These are phyloP conservation scores for Trichonephila clavipes DNA, from an alignment of 1,140 invertebrate genomes.

Conservation along the genomic window DNA sequence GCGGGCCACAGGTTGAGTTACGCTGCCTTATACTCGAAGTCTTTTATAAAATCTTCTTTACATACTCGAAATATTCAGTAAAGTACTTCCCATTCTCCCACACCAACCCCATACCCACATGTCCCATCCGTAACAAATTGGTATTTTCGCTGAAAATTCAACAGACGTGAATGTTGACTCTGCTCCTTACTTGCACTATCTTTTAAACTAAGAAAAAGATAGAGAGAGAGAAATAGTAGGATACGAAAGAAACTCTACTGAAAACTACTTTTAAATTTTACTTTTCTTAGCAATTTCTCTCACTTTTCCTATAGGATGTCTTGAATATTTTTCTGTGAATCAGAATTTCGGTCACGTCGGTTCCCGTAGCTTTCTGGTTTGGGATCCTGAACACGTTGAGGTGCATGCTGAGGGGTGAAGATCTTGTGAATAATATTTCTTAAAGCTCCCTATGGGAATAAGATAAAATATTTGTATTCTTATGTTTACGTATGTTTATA, in stretches of 20 bases:
- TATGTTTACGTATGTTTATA: not conserved
- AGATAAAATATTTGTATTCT: not conserved
- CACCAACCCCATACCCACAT: not conserved
- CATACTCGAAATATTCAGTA: not conserved
- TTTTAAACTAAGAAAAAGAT: not conserved
- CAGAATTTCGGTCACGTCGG: not conserved
- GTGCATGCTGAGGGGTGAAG: not conserved
- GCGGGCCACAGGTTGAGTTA: too few species aligned
- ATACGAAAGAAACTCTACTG: not conserved
- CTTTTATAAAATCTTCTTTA: not conserved
- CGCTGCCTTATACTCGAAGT: not conserved
- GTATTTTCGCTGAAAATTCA: not conserved
- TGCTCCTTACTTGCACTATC: not conserved
- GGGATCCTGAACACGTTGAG: not conserved
- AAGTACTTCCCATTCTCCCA: not conserved
- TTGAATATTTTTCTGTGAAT: not conserved
- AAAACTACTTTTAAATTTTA: not conserved
- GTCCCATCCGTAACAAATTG: not conserved
- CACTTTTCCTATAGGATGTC: not conserved
- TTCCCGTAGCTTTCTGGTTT: not conserved
- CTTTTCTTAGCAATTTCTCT: conserved; percentile 13
- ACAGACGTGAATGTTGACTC: not conserved
- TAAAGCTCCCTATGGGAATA: not conserved
- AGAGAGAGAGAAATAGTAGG: not conserved
- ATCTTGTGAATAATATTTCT: not conserved